Base-by-base conservation (phyloP, 2,888 invertebrate genomes). In the Andrena haemorrhoa region DNA sequence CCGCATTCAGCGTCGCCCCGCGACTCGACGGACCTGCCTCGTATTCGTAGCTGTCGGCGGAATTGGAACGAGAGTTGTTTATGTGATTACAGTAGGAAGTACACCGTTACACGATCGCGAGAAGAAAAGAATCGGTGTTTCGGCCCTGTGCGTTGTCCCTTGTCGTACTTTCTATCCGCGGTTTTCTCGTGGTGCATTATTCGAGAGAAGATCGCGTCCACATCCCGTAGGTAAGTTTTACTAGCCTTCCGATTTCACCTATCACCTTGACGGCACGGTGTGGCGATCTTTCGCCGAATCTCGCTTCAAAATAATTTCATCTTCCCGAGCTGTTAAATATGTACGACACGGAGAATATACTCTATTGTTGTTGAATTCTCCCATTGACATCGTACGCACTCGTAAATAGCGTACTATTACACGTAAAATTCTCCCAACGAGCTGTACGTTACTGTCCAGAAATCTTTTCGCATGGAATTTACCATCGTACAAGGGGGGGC, bases 21-120 rank as follows among this genome's bases (percentile, higher is more conserved):
- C 90, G 86, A 88, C 89, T 86, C 89, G 85, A 88, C 89, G 88
- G 89, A 91, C 89, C 89, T 89, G 89, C 89, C 89, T 90, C 89
- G 85, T 86, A 82, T 85, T 89, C 88, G 88, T 89, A 88, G 86
- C 86, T 72, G 88, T 89, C 89, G 89, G 84, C 84, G 85, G 86
- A 90, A 89, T 90, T 91, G 87, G 88, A 89, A 89, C 89, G 88
- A 82, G 86, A 88, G 86, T 90, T 90, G 90, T 92, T 91, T 91
- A 91, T 85, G 87, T 87, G 89, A 86, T 86, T 77, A 76, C 60
- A 26, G 66, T 79, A 82, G 64, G 49, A 82, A 75, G 53, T 77
- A 75, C 70, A 77, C 68, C 49, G 79, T 75, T 64, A 82, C 31
- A 66, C 51, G 60, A 26, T 31, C 51, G 58, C 26, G 41, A 64